phyloP scores from a whole-genome alignment of 2,888 invertebrate species.

The Xestia xanthographa region DNA sequence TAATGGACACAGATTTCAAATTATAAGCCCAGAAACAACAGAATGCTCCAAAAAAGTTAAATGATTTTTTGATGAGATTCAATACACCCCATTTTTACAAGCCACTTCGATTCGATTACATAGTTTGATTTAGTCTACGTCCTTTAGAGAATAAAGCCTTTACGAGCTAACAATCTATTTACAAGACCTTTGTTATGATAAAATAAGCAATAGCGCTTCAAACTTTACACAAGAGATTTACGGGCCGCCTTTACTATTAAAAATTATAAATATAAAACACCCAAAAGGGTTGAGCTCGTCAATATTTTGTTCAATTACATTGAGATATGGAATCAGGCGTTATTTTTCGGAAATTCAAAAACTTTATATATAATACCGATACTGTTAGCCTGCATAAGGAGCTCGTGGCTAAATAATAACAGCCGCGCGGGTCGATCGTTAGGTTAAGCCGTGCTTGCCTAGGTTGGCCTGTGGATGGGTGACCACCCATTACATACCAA shows the following conservation, averaged over 20 bases:
- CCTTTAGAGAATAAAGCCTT: constrained; percentile 17
- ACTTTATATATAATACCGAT: too few species aligned
- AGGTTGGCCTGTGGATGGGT: too few species aligned
- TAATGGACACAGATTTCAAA: too few species aligned
- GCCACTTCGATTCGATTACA: not conserved
- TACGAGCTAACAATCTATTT: constrained; percentile 13
- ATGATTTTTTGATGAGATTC: too few species aligned
- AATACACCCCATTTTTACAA: constrained; percentile 7
- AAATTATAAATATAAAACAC: constrained; percentile 12
- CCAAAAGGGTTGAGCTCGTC: not conserved
- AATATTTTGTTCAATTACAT: constrained; percentile 18
- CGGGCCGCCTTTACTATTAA: not conserved
- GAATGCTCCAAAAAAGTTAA: not conserved
- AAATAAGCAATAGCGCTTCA: constrained; percentile 21
- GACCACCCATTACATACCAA: too few species aligned
- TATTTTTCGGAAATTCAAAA: not conserved
- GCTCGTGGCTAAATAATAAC: too few species aligned
- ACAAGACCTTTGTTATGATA: constrained; percentile 32
- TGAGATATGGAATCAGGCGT: not conserved
- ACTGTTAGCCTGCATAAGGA: too few species aligned
- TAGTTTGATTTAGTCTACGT: not conserved
- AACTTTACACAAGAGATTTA: constrained; percentile 19
- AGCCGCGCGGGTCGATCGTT: too few species aligned
- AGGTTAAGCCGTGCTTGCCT: too few species aligned
- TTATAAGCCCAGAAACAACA: not conserved